These are phyloP conservation scores for Drosophila melanica DNA, from an alignment of 1,140 invertebrate species.

Conservation along the genomic window DNA sequence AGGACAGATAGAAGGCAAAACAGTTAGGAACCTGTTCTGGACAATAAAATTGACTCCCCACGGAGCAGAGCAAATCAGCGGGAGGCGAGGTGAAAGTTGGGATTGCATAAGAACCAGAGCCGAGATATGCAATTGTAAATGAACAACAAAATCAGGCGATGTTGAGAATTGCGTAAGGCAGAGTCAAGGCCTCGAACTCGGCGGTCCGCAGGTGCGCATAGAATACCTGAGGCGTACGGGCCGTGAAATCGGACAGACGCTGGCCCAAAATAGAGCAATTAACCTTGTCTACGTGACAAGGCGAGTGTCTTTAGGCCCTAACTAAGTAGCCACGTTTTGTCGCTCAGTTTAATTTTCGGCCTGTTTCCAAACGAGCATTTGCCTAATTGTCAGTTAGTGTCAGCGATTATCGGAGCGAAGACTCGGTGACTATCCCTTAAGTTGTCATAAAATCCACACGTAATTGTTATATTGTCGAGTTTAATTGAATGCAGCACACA, in stretches of 20 bases:
- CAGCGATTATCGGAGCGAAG: constrained; percentile 55
- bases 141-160: neutral
- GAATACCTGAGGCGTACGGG: constrained; percentile 35
- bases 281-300: constrained; percentile 71
- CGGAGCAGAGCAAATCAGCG: constrained; percentile 30
- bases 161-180: constrained; percentile 43
- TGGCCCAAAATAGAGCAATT: constrained; percentile 74
- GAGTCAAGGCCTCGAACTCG: constrained; percentile 28
- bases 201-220: constrained; percentile 34
- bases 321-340: constrained; percentile 31
- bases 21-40: constrained; percentile 23
- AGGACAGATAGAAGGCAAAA: neutral
- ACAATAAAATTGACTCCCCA: constrained; percentile 25
- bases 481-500: constrained; percentile 48
- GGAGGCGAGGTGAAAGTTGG: constrained; percentile 54
- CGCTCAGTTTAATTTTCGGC: constrained; percentile 20
- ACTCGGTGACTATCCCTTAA: neutral
- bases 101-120: constrained; percentile 48
- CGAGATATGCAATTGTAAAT: constrained; percentile 30
- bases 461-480: constrained; percentile 45
- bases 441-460: constrained; percentile 56
- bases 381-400: constrained; percentile 60
- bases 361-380: constrained; percentile 4
- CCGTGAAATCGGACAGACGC: constrained; percentile 36
- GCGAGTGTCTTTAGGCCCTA: constrained; percentile 31